Base-by-base conservation (phyloP, 2,888 invertebrate species). In the Ichneumon xanthorius region DNA sequence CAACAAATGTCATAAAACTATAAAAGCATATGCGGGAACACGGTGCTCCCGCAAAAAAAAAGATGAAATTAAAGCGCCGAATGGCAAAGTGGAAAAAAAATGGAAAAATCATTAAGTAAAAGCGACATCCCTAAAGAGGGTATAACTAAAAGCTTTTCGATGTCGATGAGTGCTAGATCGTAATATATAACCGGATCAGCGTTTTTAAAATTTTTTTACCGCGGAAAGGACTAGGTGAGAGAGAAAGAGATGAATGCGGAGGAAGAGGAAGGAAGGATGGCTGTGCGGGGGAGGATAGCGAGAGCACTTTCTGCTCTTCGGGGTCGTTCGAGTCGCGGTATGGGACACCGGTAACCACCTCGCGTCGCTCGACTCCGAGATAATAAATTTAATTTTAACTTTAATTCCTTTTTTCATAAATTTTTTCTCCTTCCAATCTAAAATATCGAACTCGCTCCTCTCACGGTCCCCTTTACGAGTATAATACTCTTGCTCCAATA, bases 101-200 rank as follows among this genome's bases (percentile, higher is more conserved):
- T 5, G 22, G 16, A 16, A 45, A 80, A 76, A 83, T 61, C 22
- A 79, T 76, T 50, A 80, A 82, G 55, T 71, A 67, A 58, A 67
- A 71, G 50, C 55, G 78, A 75, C 80, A 67, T 75, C 22, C 37
- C 70, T 71, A 53, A 71, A 80, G 71, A 53, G 40, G 37, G 30
- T 37, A 76, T 82, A 82, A 82, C 82, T 85, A 85, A 85, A 85
- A 85, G 85, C 85, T 85, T 85, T 85, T 85, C 85, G 79, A 82
- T 85, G 82, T 82, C 85, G 79, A 82, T 75, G 82, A 53, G 75
- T 71, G 75, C 40, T 70, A 19, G 82, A 85, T 82, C 80, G 79
- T 82, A 76, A 79, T 82, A 67, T 82, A 82, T 85, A 85, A 85
- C 76, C 58, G 33, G 80, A 85, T 85, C 75, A 85, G 79, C 61